Base-by-base conservation (phyloP, 53 echinoderm and acorn worm genomes). In the Apostichopus leukothele region DNA sequence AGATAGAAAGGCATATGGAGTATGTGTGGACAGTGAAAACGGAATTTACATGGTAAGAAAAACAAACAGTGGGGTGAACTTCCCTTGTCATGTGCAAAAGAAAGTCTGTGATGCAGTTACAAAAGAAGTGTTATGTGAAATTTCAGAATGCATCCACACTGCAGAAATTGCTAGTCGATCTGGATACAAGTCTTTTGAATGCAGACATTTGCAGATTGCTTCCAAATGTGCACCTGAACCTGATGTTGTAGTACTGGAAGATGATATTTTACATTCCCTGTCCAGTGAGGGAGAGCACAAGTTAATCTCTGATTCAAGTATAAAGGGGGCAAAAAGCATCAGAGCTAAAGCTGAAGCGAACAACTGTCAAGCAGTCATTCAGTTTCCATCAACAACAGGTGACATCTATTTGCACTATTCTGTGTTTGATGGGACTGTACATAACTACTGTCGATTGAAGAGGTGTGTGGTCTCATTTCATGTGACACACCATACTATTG, bases 41-140 rank as follows among this genome's bases (percentile, higher is more conserved):
- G 76, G 76, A 11, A 76, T 76, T 51, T 76, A 76, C 76, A 76
- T 76, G 76, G 76, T 76, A 50, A 9, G 27, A 39, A 76, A 76
- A 76, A 25, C 76, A 25, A 6, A 14, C 22, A 26, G 76, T 39
- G 26, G 25, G 20, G 19, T 75, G 9, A 75, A 75, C 19, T 75
- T 75, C 9, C 75, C 75, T 9, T 75, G 22, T 21, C 75, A 75
- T 25, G 25, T 25, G 4, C 26, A 76, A 6, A 76, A 76, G 20
- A 76, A 76, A 16, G 50, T 76, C 4, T 76, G 25, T 76, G 55
- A 9, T 55, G 55, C 9, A 8, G 6, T 6, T 6, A 6, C 9
- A 8, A 55, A 76, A 51, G 76, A 76, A 76, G 26, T 51, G 10
- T 7, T 25, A 20, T 76, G 27, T 25, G 76, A 76, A 76, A 7